phyloP scores from a whole-genome alignment of 2,888 invertebrate species.

The Meliscaeva auricollis region DNA sequence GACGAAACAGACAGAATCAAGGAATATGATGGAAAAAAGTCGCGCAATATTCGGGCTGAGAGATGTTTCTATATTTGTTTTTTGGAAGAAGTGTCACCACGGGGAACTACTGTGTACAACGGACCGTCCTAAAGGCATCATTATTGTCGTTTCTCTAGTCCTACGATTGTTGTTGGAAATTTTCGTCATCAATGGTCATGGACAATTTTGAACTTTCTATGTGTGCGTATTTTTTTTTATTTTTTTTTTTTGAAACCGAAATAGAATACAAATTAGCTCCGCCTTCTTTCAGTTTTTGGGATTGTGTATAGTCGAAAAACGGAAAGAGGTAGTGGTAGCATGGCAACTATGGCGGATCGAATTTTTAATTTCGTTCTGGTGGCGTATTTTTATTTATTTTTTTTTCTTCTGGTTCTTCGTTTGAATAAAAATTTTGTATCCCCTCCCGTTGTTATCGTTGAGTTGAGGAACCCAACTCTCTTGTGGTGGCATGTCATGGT shows the following conservation, averaged over 20 bases:
- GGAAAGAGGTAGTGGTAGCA: slow-evolving; percentile 64
- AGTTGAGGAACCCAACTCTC: slow-evolving; percentile 18
- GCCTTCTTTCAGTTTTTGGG: slow-evolving; percentile 54
- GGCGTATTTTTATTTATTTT: slow-evolving; percentile 40
- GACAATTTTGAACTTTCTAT: slow-evolving; percentile 21
- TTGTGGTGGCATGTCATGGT: slow-evolving; percentile 71
- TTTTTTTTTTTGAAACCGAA: slow-evolving; percentile 44
- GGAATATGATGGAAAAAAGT: slow-evolving; percentile 26
- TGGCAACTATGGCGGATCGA: slow-evolving; percentile 74
- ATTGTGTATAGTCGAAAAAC: slow-evolving; percentile 23
- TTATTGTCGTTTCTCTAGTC: slow-evolving; percentile 51
- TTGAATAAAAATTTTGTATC: slow-evolving; percentile 22
- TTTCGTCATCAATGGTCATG: slow-evolving; percentile 66
- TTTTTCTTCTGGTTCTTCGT: slow-evolving; percentile 25
- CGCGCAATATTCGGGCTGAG: slow-evolving; percentile 55
- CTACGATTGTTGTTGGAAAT: slow-evolving; percentile 16
- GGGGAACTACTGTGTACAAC: slow-evolving; percentile 71
- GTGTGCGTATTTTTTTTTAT: neutral
- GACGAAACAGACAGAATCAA: neutral
- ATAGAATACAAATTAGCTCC: slow-evolving; percentile 74
- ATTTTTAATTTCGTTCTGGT: slow-evolving; percentile 75
- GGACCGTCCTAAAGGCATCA: slow-evolving; percentile 66
- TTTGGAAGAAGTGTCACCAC: slow-evolving; percentile 57
- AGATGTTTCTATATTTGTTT: slow-evolving; percentile 26
- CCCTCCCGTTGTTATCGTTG: slow-evolving; percentile 31